Evolutionary conservation across 2,888 invertebrate species (phyloP).

Genomic region (Ectemnius cavifrons): DNA sequence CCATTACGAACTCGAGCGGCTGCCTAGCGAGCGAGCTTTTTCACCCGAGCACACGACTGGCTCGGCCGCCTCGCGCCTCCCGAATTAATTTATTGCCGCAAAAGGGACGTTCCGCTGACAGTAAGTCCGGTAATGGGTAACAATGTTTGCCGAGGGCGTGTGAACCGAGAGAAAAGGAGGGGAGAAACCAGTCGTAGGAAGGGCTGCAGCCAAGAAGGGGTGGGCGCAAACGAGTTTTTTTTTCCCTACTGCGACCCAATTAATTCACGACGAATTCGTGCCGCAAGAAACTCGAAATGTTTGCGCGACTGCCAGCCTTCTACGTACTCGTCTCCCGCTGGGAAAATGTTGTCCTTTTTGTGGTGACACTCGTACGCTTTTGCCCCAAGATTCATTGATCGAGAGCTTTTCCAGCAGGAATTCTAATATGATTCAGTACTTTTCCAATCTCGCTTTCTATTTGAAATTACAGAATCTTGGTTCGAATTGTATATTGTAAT

Average conservation of each 20-base stretch:
- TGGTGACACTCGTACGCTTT: no score
- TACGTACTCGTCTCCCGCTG: no score
- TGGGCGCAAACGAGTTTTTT: conserved; percentile 54
- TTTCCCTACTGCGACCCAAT: conserved; percentile 60
- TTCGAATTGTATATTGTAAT: no score
- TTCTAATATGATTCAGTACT: no score
- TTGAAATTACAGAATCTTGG: no score
- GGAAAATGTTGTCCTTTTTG: no score
- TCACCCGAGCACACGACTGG: conserved; percentile 12
- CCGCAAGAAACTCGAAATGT: conserved; percentile 35
- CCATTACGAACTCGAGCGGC: not conserved
- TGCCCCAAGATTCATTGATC: no score
- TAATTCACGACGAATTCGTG: conserved; percentile 55
- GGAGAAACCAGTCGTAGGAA: conserved; percentile 38
- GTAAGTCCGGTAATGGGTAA: conserved; percentile 64
- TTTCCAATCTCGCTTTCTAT: no score
- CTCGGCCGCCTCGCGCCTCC: conserved; percentile 26
- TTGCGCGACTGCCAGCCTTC: not conserved
- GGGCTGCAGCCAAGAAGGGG: conserved; percentile 25
- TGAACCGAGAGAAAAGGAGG: conserved; percentile 50
- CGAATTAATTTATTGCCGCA: conserved; percentile 67
- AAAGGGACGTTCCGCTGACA: conserved; percentile 52
- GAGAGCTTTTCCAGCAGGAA: no score
- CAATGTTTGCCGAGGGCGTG: conserved; percentile 56
- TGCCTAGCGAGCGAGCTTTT: conserved; percentile 26